Evolutionary conservation across 2,113 vertebrate species (phyloP).

Genomic region (Mustela lutreola): DNA sequence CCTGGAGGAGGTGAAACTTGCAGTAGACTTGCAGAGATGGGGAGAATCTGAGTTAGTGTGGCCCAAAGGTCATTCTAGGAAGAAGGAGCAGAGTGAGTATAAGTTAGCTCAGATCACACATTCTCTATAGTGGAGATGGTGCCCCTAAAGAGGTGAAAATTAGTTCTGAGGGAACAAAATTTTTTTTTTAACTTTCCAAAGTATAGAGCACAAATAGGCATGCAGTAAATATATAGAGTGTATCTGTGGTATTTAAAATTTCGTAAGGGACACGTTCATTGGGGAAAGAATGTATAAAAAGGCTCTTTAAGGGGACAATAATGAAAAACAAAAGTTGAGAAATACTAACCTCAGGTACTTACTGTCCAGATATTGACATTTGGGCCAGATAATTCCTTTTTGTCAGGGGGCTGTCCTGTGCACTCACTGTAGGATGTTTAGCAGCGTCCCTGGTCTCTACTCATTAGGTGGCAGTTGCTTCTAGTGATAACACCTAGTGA

Average conservation of each 20-base stretch:
- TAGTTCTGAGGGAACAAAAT: background rate
- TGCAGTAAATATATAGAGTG: background rate
- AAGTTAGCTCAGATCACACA: background rate
- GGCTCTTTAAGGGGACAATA: background rate
- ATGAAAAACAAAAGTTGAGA: slow-evolving; percentile 27
- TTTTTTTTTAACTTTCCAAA: background rate
- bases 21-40: background rate
- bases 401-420: background rate
- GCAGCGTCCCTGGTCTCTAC: background rate
- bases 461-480: slow-evolving; percentile 27
- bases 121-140: background rate
- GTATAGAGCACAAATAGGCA: background rate
- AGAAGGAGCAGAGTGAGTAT: background rate
- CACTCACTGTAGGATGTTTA: background rate
- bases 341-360: background rate
- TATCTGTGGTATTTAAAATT: slow-evolving; percentile 41
- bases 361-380: background rate
- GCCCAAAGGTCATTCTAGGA: background rate
- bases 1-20: background rate
- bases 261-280: background rate
- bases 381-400: background rate
- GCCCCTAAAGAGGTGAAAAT: background rate
- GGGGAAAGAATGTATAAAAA: background rate
- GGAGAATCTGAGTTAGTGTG: background rate
- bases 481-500: background rate